Evolutionary conservation across 2,797 vertebrate genomes (phyloP).

Genomic region (Harpagifer antarcticus): DNA sequence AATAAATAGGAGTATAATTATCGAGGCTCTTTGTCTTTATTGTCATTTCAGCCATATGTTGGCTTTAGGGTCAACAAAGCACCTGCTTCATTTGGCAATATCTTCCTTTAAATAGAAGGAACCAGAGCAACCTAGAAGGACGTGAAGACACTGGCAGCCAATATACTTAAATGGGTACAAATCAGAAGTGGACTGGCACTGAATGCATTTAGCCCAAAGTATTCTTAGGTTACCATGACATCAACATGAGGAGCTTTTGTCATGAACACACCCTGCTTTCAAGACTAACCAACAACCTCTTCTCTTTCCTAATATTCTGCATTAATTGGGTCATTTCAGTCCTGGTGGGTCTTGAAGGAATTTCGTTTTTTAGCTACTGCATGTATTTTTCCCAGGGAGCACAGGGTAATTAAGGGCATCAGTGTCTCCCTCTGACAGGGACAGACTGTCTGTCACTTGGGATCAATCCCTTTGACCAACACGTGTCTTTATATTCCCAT

Average conservation of each 20-base stretch:
- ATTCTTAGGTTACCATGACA: conserved; percentile 32
- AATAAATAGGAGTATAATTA: background rate
- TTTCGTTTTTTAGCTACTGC: conserved; percentile 33
- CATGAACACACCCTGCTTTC: background rate
- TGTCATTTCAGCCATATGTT: background rate
- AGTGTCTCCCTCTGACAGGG: conserved; percentile 66
- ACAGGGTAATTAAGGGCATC: conserved; percentile 64
- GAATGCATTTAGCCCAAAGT: conserved; percentile 16
- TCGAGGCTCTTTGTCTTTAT: background rate
- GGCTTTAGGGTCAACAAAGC: background rate
- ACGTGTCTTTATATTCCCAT: conserved; percentile 50
- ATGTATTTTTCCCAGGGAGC: conserved; percentile 38
- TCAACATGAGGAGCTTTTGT: conserved; percentile 17
- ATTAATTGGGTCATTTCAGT: conserved; percentile 5
- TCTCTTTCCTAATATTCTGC: background rate
- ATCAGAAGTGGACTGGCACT: conserved; percentile 32
- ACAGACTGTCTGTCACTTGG: conserved; percentile 60
- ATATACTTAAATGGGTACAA: conserved; percentile 25
- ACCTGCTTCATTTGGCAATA: background rate
- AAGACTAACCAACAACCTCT: background rate
- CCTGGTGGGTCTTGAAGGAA: conserved; percentile 25
- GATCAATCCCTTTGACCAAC: conserved; percentile 67
- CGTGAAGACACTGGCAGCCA: conserved; percentile 3
- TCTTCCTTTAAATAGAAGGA: background rate
- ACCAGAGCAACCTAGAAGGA: background rate